Base-by-base conservation (phyloP, 2,888 invertebrate genomes). In the Protonemura montana region DNA sequence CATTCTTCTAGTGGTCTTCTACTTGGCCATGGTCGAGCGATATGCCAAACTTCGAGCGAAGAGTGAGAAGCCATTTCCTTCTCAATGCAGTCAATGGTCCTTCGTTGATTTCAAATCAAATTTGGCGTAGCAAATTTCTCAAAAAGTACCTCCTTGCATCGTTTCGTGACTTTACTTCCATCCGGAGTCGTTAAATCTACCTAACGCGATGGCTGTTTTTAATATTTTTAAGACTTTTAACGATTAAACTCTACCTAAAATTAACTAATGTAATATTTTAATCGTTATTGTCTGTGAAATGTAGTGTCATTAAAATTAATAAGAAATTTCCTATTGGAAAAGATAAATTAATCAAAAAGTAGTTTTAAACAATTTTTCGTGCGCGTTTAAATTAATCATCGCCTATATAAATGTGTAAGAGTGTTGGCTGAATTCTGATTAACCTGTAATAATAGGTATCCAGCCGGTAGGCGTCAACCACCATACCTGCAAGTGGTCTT, bases 381-480 rank as follows among this genome's bases (percentile, higher is more conserved):
- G 42, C 76, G 27, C 84, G 84, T 84, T 84, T 84, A 84, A 84
- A 84, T 84, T 84, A 84, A 84, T 84, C 84, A 84, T 76, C 84
- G 59, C 78, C 78, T 28, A 21, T 59, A 59, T 59, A 29, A n/a
- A 81, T 28, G 28, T 30, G 30, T 28, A 29, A 81, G 81, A 27
- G 81, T n/a, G 81, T 76, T 76, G 84, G 59, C 30, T 26, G 42
- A 41, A 35, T 83, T 41, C 26, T 76, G 42, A 84, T 84, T 76
- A 84, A 26, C 27, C 21, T n/a, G 6, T 84, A 84, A 84, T 42
- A 42, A 84, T 84, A 84, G 84, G 84, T 84, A 59, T 84, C 76
- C 84, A 76, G 27, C 28, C 3, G 29, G 84, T 28, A 42, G 84
- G 84, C 84, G 84, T 84, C 59, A 16, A 26, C 27, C 27, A 6